Evolutionary conservation across 2,888 invertebrate genomes (phyloP).

Genomic region (Meiosimyza decipiens): DNA sequence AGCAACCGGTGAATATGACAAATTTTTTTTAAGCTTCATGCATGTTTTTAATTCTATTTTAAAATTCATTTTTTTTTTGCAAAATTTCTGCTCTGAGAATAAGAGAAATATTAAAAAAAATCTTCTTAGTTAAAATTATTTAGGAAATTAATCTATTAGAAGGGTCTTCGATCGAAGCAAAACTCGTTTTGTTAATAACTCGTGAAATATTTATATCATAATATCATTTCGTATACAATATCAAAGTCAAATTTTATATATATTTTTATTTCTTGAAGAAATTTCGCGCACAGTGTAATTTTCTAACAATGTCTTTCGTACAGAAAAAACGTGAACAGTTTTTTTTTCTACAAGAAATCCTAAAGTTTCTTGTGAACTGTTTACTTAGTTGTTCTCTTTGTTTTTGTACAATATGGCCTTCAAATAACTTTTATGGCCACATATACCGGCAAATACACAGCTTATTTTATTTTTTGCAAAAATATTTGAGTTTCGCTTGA

Average conservation of each 20-base stretch:
- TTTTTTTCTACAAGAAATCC: too few species aligned
- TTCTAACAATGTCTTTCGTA: too few species aligned
- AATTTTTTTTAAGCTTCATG: neutral
- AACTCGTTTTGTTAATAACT: too few species aligned
- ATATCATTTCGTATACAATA: too few species aligned
- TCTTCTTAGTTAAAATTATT: too few species aligned
- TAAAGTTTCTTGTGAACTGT: neutral
- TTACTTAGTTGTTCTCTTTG: constrained; percentile 42
- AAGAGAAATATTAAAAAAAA: neutral
- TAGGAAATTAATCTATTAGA: too few species aligned
- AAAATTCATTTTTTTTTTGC: neutral
- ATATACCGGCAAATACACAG: neutral
- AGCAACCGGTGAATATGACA: constrained; percentile 10
- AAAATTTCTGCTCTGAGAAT: neutral
- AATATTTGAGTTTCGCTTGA: neutral
- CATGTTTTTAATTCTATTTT: constrained; percentile 5
- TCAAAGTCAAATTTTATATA: too few species aligned
- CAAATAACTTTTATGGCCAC: constrained; percentile 19
- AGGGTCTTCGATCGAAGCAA: too few species aligned
- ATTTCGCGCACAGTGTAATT: too few species aligned
- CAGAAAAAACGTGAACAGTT: too few species aligned
- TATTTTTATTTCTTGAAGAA: too few species aligned
- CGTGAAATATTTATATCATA: too few species aligned
- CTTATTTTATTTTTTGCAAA: neutral
- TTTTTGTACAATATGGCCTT: constrained; percentile 42